Conservation (phyloP, 2,797 vertebrate species). For the Tapera naevia region DNA sequence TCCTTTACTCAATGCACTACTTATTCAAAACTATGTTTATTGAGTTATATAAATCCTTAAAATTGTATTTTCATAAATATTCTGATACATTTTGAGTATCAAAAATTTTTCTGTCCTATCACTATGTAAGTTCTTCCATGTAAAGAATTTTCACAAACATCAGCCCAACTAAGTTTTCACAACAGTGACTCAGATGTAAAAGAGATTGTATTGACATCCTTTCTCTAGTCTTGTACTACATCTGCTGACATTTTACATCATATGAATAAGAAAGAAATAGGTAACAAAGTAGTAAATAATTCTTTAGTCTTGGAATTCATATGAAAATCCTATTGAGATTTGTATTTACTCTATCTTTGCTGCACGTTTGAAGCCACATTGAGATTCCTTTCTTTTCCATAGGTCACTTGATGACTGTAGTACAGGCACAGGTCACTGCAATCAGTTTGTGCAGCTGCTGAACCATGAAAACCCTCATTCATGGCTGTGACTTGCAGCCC, state of each 20-base stretch:
- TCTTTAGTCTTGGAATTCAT: neutral
- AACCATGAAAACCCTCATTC: neutral
- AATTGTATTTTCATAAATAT: neutral
- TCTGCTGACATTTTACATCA: neutral
- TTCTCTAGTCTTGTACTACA: neutral
- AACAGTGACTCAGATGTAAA: neutral
- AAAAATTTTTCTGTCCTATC: neutral
- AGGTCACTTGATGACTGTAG: neutral
- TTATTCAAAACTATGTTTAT: neutral
- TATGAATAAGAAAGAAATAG: neutral
- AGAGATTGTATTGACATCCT: neutral
- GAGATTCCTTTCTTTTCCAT: neutral
- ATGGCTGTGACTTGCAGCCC: neutral
- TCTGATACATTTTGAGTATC: fast-evolving
- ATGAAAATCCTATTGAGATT: neutral
- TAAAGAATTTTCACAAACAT: neutral
- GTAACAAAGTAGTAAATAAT: neutral
- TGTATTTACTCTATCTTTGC: neutral
- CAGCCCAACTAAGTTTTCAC: neutral
- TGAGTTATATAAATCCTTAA: neutral
- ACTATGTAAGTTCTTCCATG: neutral
- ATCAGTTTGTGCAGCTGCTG: neutral
- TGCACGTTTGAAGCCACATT: neutral
- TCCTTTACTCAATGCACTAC: neutral
- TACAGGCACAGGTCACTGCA: neutral